Conservation (phyloP, 2,888 invertebrate genomes). For the Oscheius onirici region DNA sequence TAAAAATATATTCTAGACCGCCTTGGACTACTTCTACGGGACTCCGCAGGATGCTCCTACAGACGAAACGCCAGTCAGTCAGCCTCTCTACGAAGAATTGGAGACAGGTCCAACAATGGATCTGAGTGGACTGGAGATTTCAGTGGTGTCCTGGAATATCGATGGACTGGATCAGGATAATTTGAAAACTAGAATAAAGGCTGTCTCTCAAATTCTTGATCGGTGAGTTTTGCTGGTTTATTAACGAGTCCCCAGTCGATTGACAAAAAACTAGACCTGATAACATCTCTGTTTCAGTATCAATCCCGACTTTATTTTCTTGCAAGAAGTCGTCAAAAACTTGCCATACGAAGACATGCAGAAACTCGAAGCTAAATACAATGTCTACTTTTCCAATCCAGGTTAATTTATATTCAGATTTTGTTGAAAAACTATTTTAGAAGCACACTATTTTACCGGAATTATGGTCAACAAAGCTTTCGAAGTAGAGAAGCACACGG, state of each 20-base stretch:
- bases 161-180: conserved; percentile 77
- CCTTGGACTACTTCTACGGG: too few relatives aligned
- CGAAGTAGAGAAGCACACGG: conserved; percentile 69
- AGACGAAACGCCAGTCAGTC: too few relatives aligned
- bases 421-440: background rate
- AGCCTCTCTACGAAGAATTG: too few relatives aligned
- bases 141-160: conserved; percentile 77
- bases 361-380: conserved; percentile 72
- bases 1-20: too few relatives aligned
- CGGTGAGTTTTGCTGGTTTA: conserved; percentile 72
- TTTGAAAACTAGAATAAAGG: conserved; percentile 74
- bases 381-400: conserved; percentile 72
- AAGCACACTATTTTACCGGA: conserved; percentile 70
- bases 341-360: conserved; percentile 73
- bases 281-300: conserved; percentile 72
- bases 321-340: conserved; percentile 76
- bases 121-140: conserved; percentile 71
- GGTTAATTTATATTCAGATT: background rate
- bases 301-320: conserved; percentile 76
- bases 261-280: too few relatives aligned
- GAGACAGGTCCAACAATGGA: background rate
- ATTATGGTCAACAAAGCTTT: conserved; percentile 66
- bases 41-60: too few relatives aligned
- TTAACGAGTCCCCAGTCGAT: too few relatives aligned
- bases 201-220: conserved; percentile 74